phyloP scores from a whole-genome alignment of 1,140 invertebrate genomes.

The Daktulosphaira vitifoliae region DNA sequence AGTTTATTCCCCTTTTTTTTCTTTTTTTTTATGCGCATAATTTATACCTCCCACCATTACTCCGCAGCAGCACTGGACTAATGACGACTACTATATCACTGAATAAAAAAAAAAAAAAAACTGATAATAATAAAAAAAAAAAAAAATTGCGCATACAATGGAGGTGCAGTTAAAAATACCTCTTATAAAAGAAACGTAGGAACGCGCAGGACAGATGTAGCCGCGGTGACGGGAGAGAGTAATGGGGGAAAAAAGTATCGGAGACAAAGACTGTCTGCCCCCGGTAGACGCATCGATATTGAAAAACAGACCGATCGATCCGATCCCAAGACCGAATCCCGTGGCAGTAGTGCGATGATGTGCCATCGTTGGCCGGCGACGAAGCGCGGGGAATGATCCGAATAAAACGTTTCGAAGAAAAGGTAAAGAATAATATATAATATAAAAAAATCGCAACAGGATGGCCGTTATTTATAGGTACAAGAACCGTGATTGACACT shows the following conservation, averaged over 20 bases:
- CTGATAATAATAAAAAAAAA: constrained; percentile 14
- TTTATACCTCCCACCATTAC: neutral
- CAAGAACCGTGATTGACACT: constrained; percentile 25
- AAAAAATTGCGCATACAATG: constrained; percentile 31
- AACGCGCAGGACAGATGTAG: neutral
- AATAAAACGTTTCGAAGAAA: constrained; percentile 33
- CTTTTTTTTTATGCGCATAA: no score
- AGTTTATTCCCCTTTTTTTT: constrained; percentile 18
- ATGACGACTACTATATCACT: constrained; percentile 8
- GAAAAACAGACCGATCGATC: constrained; percentile 25
- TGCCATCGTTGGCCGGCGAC: neutral
- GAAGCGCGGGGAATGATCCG: constrained; percentile 6
- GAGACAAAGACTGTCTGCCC: constrained; percentile 31
- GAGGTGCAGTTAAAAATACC: constrained; percentile 27
- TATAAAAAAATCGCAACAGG: constrained; percentile 3
- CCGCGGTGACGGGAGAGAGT: neutral
- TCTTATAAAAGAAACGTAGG: constrained; percentile 9
- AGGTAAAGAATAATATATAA: neutral
- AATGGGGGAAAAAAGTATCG: constrained; percentile 8
- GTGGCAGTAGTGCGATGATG: neutral
- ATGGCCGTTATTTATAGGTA: constrained; percentile 21
- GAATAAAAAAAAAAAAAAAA: neutral
- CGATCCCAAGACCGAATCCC: constrained; percentile 23
- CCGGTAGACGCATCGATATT: constrained; percentile 12
- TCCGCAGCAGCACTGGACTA: constrained; percentile 13